Percentiles rank a stretch among this genome's conserved stretches.
These are phyloP conservation scores for Perca fluviatilis DNA, from an alignment of 2,113 vertebrate species.

Conservation along the genomic window DNA sequence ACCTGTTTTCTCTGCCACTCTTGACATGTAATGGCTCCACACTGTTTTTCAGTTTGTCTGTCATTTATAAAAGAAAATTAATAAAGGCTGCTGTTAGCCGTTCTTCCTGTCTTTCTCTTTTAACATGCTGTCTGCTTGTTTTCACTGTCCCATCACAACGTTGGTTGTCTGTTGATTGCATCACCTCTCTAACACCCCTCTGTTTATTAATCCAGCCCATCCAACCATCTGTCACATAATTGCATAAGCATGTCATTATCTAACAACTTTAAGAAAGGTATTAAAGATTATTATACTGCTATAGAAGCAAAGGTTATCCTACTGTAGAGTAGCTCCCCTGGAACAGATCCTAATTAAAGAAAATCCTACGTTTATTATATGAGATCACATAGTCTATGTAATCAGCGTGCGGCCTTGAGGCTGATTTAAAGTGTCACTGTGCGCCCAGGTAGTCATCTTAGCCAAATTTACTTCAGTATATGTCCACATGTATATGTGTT, in stretches of 20 bases:
- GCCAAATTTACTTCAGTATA: constrained; percentile 31
- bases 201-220: constrained; percentile 38
- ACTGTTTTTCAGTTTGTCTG: constrained; percentile 41
- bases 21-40: constrained; percentile 44
- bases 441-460: constrained; percentile 12
- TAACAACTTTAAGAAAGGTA: constrained; percentile 20
- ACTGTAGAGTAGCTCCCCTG: background rate
- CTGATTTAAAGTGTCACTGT: constrained; percentile 47
- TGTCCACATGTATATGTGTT: constrained; percentile 24
- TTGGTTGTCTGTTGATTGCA: constrained; percentile 41
- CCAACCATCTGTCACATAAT: constrained; percentile 60
- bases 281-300: background rate
- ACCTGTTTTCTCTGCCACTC: constrained; percentile 37
- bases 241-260: constrained; percentile 48
- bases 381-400: constrained; percentile 1
- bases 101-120: constrained; percentile 42
- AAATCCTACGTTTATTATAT: background rate
- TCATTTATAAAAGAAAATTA: constrained; percentile 49
- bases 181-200: constrained; percentile 32
- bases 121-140: constrained; percentile 46
- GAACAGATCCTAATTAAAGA: constrained; percentile 22
- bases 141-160: constrained; percentile 63
- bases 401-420: constrained; percentile 33
- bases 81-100: constrained; percentile 67
- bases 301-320: background rate